Conservation (phyloP, 2,888 invertebrate species). For the Lasiommata megera region DNA sequence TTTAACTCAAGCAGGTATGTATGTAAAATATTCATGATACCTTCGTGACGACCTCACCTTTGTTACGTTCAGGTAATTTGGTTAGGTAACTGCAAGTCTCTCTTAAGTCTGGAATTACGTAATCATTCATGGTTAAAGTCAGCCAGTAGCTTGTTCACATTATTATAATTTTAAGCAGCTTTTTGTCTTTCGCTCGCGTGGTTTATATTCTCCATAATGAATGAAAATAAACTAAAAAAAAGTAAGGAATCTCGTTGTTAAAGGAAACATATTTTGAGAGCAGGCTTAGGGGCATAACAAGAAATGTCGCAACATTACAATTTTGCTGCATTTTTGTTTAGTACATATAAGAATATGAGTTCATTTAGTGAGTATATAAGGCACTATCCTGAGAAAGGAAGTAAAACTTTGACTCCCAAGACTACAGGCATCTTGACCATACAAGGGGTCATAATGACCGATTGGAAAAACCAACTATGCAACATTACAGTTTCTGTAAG, state of each 20-base stretch:
- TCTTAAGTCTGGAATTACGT: not conserved
- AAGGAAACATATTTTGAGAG: not conserved
- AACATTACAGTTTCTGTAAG: too few relatives aligned
- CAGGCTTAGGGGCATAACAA: too few relatives aligned
- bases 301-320: too few relatives aligned
- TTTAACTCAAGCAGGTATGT: not conserved
- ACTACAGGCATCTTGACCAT: too few relatives aligned
- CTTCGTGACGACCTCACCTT: slow-evolving; percentile 15
- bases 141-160: not conserved
- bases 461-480: too few relatives aligned
- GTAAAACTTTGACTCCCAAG: too few relatives aligned
- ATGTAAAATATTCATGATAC: slow-evolving; percentile 13
- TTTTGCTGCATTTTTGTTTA: too few relatives aligned
- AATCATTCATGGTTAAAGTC: slow-evolving; percentile 2
- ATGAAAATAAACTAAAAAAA: not conserved
- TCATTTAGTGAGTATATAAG: too few relatives aligned
- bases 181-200: not conserved
- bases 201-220: not conserved
- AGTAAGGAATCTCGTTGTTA: not conserved
- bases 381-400: too few relatives aligned
- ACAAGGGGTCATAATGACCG: too few relatives aligned
- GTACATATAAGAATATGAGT: too few relatives aligned
- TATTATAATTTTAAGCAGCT: not conserved
- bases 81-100: slow-evolving; percentile 3
- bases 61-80: slow-evolving; percentile 11